phyloP scores from a whole-genome alignment of 2,888 invertebrate genomes.

The Morinoia aosen region DNA sequence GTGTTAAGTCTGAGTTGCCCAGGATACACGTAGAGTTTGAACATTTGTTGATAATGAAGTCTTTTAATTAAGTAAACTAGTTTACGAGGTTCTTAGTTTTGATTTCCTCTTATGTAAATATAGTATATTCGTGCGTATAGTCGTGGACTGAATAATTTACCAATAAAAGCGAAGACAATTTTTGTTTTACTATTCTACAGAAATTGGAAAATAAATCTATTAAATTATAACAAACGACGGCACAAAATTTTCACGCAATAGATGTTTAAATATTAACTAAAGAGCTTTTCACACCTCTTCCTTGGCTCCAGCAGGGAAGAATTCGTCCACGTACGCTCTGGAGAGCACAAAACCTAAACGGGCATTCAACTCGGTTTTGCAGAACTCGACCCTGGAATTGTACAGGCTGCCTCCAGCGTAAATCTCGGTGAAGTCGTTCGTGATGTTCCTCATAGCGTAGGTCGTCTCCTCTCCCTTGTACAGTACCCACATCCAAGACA shows the following conservation, averaged over 20 bases:
- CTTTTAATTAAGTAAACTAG: background rate
- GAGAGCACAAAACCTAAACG: slow-evolving; percentile 62
- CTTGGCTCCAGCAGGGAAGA: slow-evolving; percentile 58
- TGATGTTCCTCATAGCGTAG: slow-evolving; percentile 59
- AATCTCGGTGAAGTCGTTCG: slow-evolving; percentile 50
- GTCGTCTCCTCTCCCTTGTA: slow-evolving; percentile 59
- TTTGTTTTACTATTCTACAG: background rate
- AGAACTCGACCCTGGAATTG: slow-evolving; percentile 43
- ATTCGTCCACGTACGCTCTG: slow-evolving; percentile 63
- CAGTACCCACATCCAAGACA: slow-evolving; percentile 65
- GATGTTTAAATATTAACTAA: background rate
- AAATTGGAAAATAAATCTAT: background rate
- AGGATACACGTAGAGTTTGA: background rate
- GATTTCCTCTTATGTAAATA: background rate
- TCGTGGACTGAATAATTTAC: background rate
- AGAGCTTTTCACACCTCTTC: slow-evolving; percentile 56
- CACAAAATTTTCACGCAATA: background rate
- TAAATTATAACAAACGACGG: background rate
- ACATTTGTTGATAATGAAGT: background rate
- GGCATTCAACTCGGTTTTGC: slow-evolving; percentile 53
- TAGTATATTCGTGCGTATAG: background rate
- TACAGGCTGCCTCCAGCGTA: background rate
- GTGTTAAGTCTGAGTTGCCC: background rate
- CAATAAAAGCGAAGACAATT: no score
- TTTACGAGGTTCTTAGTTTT: no score